Conservation (phyloP, 2,113 vertebrate genomes). For the Sander vitreus region DNA sequence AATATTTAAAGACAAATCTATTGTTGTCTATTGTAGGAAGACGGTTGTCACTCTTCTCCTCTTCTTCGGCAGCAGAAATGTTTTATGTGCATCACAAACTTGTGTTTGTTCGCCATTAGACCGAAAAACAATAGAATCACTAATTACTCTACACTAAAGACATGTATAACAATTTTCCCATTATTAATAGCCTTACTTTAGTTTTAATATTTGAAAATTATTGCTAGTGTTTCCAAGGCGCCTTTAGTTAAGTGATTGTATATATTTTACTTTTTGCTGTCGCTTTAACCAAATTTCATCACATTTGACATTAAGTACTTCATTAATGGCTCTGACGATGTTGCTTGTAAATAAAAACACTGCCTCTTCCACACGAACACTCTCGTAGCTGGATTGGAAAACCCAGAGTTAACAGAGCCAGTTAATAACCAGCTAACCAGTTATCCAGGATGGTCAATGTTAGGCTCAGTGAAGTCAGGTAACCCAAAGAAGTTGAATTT, state of each 20-base stretch:
- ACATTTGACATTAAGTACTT: background rate
- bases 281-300: background rate
- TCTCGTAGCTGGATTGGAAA: background rate
- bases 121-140: background rate
- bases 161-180: background rate
- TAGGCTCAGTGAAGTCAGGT: background rate
- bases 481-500: background rate
- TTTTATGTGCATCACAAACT: background rate
- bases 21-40: background rate
- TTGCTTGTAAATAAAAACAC: no score
- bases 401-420: background rate
- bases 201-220: background rate
- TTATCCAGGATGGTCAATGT: background rate
- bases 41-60: background rate
- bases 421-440: background rate
- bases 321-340: no score
- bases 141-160: background rate
- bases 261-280: background rate
- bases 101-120: background rate
- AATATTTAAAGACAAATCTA: background rate
- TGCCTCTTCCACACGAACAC: background rate
- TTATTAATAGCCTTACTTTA: background rate
- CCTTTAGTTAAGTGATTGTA: background rate
- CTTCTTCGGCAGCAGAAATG: background rate
- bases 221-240: background rate